Base-by-base conservation (phyloP, 2,113 vertebrate genomes). In the Indicator maculatus region DNA sequence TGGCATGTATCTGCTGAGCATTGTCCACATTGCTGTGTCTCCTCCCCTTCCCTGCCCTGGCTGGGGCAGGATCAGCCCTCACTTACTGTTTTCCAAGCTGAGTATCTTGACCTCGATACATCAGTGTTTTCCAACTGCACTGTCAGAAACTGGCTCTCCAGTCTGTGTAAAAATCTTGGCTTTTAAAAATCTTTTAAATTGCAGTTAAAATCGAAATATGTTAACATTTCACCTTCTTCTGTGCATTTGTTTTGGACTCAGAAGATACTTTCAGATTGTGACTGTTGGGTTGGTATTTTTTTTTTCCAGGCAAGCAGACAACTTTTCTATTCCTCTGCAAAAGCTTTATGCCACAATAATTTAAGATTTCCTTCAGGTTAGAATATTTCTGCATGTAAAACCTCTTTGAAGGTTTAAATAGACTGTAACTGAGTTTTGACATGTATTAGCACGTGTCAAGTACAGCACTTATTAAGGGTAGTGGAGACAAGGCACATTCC, bases 331-430 rank as follows among this genome's bases (percentile, higher is more conserved):
- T 86, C 76, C 69, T 70, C 76, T 83, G 56, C 90, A 93, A 93
- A 93, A 95, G 55, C 76, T 70, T 93, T 90, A 65, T 79, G 80
- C 90, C 86, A 75, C 70, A 52, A 70, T 95, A 96, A 95, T 97
- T 95, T 94, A 95, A 95, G 90, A 84, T 94, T 94, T 97, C 95
- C 95, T 95, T 86, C 93, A 93, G 95, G 95, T 95, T 78, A 95
- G 86, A 95, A 94, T 94, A 94, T 84, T 95, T 95, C 80, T 94
- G 70, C 71, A 38, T 84, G 88, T 81, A 61, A 86, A 93, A 95
- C 76, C 63, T 72, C 93, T 95, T 96, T 96, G 94, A 97, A 96
- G 95, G 90, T 90, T 93, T 91, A 75, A 95, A 50, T 88, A 90
- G 88, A 63, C 78, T 79, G 70, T 91, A 91, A 75, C 76, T 86